These are phyloP conservation scores for Acromyrmex heyeri DNA, from an alignment of 1,140 invertebrate species.

Conservation along the genomic window DNA sequence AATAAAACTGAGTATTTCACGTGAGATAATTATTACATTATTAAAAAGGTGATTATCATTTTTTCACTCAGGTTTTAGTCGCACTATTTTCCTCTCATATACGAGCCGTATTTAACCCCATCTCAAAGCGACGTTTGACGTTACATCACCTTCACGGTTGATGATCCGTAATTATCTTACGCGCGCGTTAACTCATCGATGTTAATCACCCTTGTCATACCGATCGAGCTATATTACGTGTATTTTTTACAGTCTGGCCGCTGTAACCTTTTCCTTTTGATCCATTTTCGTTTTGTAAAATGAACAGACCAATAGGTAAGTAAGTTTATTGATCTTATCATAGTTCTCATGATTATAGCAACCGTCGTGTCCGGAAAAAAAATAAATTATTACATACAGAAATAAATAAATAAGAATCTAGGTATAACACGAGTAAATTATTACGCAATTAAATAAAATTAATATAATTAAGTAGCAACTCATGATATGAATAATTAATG, in stretches of 20 bases:
- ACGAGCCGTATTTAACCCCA: slow-evolving; percentile 39
- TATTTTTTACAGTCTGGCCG: not conserved
- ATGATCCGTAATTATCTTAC: slow-evolving; percentile 52
- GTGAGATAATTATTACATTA: not conserved
- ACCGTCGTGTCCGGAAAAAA: not conserved
- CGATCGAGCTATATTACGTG: slow-evolving; percentile 17
- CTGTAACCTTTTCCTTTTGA: not conserved
- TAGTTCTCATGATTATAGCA: not conserved
- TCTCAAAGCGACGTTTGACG: slow-evolving; percentile 29
- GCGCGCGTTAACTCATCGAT: slow-evolving; percentile 35
- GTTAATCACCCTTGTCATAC: slow-evolving; percentile 33
- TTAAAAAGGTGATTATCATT: slow-evolving; percentile 7
- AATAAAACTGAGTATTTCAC: not conserved
- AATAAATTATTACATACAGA: not conserved
- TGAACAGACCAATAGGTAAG: slow-evolving; percentile 5
- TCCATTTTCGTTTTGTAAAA: not conserved
- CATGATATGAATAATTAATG: not conserved
- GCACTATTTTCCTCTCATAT: slow-evolving; percentile 10
- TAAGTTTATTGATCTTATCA: slow-evolving; percentile 13
- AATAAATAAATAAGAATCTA: slow-evolving; percentile 4
- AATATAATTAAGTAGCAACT: not conserved
- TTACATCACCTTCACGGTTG: slow-evolving; percentile 26
- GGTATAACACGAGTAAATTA: not conserved
- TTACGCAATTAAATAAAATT: not conserved
- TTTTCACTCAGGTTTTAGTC: not conserved